Percentiles rank a stretch among this genome's conserved stretches.
Conservation (phyloP, 2,113 vertebrate genomes). For the Danionella cerebrum region DNA sequence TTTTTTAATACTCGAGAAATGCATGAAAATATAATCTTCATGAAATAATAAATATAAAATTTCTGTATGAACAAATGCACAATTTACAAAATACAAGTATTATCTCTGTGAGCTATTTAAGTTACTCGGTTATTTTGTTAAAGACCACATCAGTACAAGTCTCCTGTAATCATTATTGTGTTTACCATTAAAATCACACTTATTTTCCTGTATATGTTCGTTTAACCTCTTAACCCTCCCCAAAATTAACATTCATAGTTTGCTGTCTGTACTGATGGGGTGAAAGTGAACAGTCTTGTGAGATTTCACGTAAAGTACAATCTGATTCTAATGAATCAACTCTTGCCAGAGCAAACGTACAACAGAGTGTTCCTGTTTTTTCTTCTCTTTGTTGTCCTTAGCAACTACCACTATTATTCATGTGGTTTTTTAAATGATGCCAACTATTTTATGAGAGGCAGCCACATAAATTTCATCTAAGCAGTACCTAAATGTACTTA, state of each 20-base stretch:
- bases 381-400: not conserved
- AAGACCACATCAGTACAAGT: slow-evolving; percentile 37
- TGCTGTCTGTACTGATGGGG: slow-evolving; percentile 10
- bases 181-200: slow-evolving; percentile 34
- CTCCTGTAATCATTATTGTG: slow-evolving; percentile 44
- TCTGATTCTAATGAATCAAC: slow-evolving; percentile 4
- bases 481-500: not conserved
- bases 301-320: not conserved
- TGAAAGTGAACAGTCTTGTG: not conserved
- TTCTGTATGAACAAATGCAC: slow-evolving; percentile 94
- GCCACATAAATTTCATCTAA: not conserved
- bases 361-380: slow-evolving; percentile 2
- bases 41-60: slow-evolving; percentile 97
- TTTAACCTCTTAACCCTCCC: not conserved
- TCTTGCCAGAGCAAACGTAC: not conserved
- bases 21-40: slow-evolving; percentile 88
- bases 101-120: slow-evolving; percentile 30
- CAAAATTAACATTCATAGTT: not conserved
- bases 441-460: not conserved
- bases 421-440: not conserved
- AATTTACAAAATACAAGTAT: slow-evolving; percentile 65
- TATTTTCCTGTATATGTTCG: not conserved
- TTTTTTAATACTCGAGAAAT: slow-evolving; percentile 57
- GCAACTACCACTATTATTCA: not conserved
- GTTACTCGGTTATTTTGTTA: slow-evolving; percentile 20